Evolutionary conservation across 2,113 vertebrate genomes (phyloP).

Genomic region (Pandion haliaetus): DNA sequence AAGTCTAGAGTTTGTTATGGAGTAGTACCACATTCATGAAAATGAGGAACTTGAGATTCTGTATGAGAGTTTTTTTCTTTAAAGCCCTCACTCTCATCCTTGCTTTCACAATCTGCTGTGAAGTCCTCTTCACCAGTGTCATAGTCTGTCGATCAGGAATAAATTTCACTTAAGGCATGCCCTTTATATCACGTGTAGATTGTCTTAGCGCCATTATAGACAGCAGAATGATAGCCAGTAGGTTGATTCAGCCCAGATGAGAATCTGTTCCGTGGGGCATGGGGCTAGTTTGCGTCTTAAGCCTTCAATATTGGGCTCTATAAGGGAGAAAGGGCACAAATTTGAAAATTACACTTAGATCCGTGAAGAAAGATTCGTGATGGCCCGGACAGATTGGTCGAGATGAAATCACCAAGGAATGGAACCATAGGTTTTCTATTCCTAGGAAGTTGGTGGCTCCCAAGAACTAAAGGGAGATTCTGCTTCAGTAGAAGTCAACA

Average conservation of each 20-base stretch:
- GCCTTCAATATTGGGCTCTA: not conserved
- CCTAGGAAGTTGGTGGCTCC: not conserved
- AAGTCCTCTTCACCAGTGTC: not conserved
- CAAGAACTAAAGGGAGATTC: not conserved
- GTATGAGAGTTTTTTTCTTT: not conserved
- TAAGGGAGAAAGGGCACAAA: not conserved
- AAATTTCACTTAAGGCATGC: not conserved
- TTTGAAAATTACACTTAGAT: not conserved
- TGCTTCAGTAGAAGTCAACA: not conserved
- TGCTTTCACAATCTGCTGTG: not conserved
- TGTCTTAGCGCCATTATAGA: not conserved
- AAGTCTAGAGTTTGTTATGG: not conserved
- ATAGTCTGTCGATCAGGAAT: fast-evolving
- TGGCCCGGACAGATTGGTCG: not conserved
- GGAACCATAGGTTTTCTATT: not conserved
- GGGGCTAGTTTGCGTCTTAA: not conserved
- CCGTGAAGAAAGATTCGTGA: not conserved
- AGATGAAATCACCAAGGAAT: not conserved
- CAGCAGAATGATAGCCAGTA: not conserved
- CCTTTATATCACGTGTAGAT: not conserved
- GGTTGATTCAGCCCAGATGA: not conserved
- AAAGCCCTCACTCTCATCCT: not conserved
- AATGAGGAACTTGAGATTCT: not conserved
- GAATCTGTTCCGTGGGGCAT: not conserved
- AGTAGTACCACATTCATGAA: not conserved